These are phyloP conservation scores for Vulpes ferrilata DNA, from an alignment of 2,113 vertebrate genomes.

Conservation along the genomic window DNA sequence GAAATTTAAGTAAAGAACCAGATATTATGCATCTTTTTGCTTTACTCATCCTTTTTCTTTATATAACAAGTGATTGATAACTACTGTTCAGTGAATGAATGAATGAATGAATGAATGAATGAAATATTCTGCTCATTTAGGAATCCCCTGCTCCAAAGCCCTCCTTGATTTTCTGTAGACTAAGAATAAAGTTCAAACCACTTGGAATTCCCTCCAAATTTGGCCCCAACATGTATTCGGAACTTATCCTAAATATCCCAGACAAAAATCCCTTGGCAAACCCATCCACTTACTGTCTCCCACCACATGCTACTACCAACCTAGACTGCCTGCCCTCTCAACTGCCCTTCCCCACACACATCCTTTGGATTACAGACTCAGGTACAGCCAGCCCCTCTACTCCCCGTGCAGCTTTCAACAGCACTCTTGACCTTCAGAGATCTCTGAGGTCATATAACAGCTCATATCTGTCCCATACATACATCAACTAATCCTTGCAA, in stretches of 20 bases:
- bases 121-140: not conserved
- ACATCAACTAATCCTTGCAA: not conserved
- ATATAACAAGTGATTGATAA: not conserved
- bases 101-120: not conserved
- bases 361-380: not conserved
- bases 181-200: conserved; percentile 43
- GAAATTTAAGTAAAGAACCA: conserved; percentile 9
- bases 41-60: not conserved
- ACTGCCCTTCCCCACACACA: not conserved
- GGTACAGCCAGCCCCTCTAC: not conserved
- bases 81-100: not conserved
- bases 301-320: not conserved
- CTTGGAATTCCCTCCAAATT: not conserved
- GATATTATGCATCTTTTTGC: not conserved
- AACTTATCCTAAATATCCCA: not conserved
- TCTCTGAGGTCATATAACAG: not conserved
- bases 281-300: not conserved
- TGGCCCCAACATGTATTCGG: not conserved
- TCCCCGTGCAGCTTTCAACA: not conserved
- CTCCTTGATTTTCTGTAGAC: not conserved
- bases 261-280: not conserved
- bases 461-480: not conserved
- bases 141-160: not conserved
- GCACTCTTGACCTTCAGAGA: not conserved
- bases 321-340: not conserved